Base-by-base conservation (phyloP, 2,888 invertebrate genomes). In the Mesochorus sp. region DNA sequence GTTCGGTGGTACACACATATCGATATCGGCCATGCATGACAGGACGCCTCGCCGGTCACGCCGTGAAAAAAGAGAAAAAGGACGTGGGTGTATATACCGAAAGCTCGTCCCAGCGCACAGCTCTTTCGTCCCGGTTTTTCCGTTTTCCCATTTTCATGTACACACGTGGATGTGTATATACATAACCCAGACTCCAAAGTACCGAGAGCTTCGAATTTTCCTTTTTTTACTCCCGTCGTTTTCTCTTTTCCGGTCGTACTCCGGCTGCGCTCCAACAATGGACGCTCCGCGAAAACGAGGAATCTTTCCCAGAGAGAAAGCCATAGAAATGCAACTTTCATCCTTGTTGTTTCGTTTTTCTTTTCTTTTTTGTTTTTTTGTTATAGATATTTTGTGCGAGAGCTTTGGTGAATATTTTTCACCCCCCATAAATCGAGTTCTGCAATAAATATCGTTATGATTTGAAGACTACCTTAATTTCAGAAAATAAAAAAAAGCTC, bases 31-130 rank as follows among this genome's bases (percentile, higher is more conserved):
- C 88, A 88, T 89, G 89, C 90, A 89, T 88, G 87, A 86, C 85
- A 85, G 83, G 85, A 90, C 89, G 90, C 89, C 88, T 89, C 87
- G 87, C 88, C 88, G 88, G 89, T 83, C 90, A 89, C 87, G 88
- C 87, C 87, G 84, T 80, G 86, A 90, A 90, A 90, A 89, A 89
- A 85, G 88, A 88, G 85, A 80, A 87, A 84, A 75, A 72, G n/a
- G 74, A 75, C 74, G 68, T 49, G 67, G 76, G n/a, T n/a, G n/a
- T 31, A 39, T 55, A 57, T 44, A 74, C 78, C 26, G 34, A 68
- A 72, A 71, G 70, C 61, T 59, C 61, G 31, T 31, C 59, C 59
- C n/a, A 55, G 72, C 51, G 62, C 67, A 44, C 19, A 67, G 57
- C 44, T 53, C 61, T 34, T 10, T 57, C 62, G 53, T 61, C 44